A percentile compares a stretch with the other conserved stretches of the same genome.
Evolutionary conservation across 2,797 vertebrate genomes (phyloP).

Genomic region (Mormyrus hasselquistii): DNA sequence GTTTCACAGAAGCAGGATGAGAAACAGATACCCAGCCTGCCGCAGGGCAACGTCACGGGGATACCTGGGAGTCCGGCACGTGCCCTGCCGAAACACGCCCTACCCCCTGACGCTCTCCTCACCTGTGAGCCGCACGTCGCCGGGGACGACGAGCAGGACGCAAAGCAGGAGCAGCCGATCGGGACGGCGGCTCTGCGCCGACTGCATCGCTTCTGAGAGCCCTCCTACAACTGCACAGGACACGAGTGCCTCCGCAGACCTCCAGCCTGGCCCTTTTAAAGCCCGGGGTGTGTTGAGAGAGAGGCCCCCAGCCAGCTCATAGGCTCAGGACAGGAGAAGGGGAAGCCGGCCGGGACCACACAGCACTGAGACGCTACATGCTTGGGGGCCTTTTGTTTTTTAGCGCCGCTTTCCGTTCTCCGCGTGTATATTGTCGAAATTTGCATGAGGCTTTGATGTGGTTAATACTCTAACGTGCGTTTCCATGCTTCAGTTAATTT

Average conservation of each 20-base stretch:
- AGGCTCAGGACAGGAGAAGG: slow-evolving; percentile 51
- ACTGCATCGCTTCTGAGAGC: slow-evolving; percentile 52
- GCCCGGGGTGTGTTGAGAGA: slow-evolving; percentile 59
- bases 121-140: slow-evolving; percentile 52
- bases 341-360: slow-evolving; percentile 50
- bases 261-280: slow-evolving; percentile 62
- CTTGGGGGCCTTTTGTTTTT: slow-evolving; percentile 39
- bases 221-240: slow-evolving; percentile 30
- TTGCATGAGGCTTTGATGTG: slow-evolving; percentile 48
- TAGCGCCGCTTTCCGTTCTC: slow-evolving; percentile 29
- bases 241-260: slow-evolving; percentile 52
- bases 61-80: slow-evolving; percentile 38
- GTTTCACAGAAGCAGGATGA: background rate
- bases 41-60: slow-evolving; percentile 19
- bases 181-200: slow-evolving; percentile 33
- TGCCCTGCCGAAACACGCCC: background rate
- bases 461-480: slow-evolving; percentile 40
- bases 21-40: background rate
- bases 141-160: slow-evolving; percentile 41
- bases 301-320: slow-evolving; percentile 61
- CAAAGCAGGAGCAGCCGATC: slow-evolving; percentile 48
- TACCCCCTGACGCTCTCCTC: slow-evolving; percentile 49
- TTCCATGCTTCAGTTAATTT: slow-evolving; percentile 39
- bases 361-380: slow-evolving; percentile 35
- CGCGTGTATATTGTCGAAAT: slow-evolving; percentile 36